A percentile compares a stretch with the other conserved stretches of the same genome.
phyloP scores from a whole-genome alignment of 2,888 invertebrate genomes.

The Acanthoscelides obtectus region DNA sequence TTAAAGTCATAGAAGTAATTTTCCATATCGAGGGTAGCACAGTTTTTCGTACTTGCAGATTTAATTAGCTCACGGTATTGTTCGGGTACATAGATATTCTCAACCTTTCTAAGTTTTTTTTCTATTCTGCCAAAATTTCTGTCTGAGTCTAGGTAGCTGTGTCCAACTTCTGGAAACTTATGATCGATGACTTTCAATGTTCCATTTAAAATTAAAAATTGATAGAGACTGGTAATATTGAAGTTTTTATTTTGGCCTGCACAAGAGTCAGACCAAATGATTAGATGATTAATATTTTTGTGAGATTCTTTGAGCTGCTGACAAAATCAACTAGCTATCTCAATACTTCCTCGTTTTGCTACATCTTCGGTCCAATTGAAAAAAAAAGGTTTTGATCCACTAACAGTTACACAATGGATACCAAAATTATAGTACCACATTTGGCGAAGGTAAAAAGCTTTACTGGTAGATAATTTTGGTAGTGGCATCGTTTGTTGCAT shows the following conservation, averaged over 20 bases:
- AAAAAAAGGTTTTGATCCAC: too few species aligned
- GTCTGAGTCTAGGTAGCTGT: slow-evolving; percentile 35
- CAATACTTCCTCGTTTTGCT: too few species aligned
- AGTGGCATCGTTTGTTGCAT: too few species aligned
- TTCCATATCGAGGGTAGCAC: not conserved
- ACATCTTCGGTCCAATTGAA: too few species aligned
- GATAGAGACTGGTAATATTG: not conserved
- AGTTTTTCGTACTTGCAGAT: not conserved
- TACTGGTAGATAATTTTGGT: too few species aligned
- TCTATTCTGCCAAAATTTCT: slow-evolving; percentile 36
- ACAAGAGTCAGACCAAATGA: not conserved
- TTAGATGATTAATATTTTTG: not conserved
- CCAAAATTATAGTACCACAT: too few species aligned
- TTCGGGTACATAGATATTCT: not conserved
- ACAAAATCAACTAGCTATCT: too few species aligned
- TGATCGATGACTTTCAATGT: not conserved
- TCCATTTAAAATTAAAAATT: not conserved
- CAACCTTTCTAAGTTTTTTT: slow-evolving; percentile 24
- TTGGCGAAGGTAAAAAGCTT: too few species aligned
- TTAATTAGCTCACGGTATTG: not conserved
- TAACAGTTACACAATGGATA: too few species aligned
- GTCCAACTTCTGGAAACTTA: slow-evolving; percentile 26
- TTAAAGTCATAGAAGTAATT: not conserved
- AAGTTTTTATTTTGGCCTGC: not conserved
- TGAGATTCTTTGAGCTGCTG: not conserved